Evolutionary conservation across 2,888 invertebrate species (phyloP).

Genomic region (Ischnus inquisitorius): DNA sequence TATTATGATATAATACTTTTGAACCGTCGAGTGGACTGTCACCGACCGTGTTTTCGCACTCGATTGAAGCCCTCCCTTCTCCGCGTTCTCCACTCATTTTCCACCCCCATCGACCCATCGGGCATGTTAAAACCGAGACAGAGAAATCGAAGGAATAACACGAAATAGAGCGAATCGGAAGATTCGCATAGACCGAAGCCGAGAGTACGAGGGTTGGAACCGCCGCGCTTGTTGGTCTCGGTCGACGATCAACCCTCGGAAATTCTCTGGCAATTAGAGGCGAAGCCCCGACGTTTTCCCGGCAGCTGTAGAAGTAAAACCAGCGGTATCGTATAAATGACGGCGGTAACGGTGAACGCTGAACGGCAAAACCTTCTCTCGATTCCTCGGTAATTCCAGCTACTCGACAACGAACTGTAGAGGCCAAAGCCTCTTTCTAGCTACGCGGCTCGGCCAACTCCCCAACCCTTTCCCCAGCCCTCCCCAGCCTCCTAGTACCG

Average conservation of each 20-base stretch:
- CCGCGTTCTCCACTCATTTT: neutral
- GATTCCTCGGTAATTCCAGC: slow-evolving; percentile 18
- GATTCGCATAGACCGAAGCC: slow-evolving; percentile 15
- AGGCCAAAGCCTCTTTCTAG: neutral
- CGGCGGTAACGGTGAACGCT: slow-evolving; percentile 26
- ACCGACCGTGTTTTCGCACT: slow-evolving; percentile 31
- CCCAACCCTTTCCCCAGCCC: neutral
- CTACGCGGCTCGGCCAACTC: slow-evolving; percentile 5
- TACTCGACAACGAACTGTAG: neutral
- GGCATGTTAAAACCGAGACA: slow-evolving; percentile 15
- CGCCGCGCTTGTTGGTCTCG: slow-evolving; percentile 39
- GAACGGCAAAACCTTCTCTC: slow-evolving; percentile 39
- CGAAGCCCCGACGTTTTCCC: slow-evolving; percentile 55
- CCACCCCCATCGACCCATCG: neutral
- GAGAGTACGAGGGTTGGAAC: slow-evolving; percentile 32
- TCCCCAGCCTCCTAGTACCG: neutral
- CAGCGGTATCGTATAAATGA: slow-evolving; percentile 63
- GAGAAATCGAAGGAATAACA: neutral
- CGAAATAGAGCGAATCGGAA: slow-evolving; percentile 1
- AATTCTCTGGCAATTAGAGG: slow-evolving; percentile 64
- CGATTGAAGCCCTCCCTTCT: slow-evolving; percentile 1
- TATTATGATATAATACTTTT: slow-evolving; percentile 24
- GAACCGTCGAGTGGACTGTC: slow-evolving; percentile 42
- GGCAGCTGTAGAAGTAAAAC: slow-evolving; percentile 4
- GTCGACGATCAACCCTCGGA: slow-evolving; percentile 56